phyloP scores from a whole-genome alignment of 2,797 vertebrate genomes.

The Myotis vivesi region DNA sequence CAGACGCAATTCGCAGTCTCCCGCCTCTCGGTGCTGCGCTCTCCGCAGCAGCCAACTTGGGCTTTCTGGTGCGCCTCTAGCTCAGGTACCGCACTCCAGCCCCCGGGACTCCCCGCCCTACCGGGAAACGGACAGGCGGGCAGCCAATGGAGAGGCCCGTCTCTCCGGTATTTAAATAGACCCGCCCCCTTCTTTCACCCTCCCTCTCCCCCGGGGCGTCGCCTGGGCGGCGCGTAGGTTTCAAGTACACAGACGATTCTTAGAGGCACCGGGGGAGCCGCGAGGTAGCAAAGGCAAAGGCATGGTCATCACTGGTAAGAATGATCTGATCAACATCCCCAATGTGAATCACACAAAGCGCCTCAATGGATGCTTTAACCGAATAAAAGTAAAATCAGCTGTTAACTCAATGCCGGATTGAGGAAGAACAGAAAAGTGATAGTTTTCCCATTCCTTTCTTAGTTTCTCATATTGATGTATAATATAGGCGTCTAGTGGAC shows the following conservation, averaged over 20 bases:
- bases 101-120: constrained; percentile 51
- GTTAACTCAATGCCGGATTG: neutral
- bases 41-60: constrained; percentile 49
- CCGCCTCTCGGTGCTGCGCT: neutral
- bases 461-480: constrained; percentile 16
- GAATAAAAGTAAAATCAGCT: neutral
- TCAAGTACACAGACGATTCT: neutral
- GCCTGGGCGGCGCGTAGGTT: constrained; percentile 17
- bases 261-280: neutral
- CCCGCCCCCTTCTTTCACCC: constrained; percentile 71
- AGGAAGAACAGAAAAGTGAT: neutral
- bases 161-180: constrained; percentile 7
- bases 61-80: constrained; percentile 17
- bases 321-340: neutral
- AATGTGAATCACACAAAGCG: neutral
- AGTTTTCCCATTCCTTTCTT: neutral
- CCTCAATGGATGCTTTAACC: neutral
- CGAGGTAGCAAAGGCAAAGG: neutral
- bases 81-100: constrained; percentile 75
- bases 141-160: constrained; percentile 42
- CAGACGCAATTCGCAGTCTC: constrained; percentile 46
- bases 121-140: constrained; percentile 35
- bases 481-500: constrained; percentile 17
- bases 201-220: constrained; percentile 43
- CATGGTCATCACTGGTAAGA: neutral